These are phyloP conservation scores for Brenthis hecate DNA, from an alignment of 2,888 invertebrate species.

Conservation along the genomic window DNA sequence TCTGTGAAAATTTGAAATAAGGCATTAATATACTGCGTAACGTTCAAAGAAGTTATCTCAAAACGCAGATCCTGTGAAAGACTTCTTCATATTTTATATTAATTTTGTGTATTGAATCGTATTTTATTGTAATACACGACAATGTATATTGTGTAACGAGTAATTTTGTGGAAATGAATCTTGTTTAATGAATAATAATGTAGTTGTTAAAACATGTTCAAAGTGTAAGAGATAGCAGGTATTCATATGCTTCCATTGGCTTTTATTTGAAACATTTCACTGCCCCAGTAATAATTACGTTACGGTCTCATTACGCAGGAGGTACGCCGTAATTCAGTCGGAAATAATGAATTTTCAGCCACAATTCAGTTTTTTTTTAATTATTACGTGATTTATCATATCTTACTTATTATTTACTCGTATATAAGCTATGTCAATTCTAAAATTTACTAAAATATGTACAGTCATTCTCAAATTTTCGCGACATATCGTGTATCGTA, in stretches of 20 bases:
- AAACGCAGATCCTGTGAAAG: too few species aligned
- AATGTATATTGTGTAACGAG: background rate
- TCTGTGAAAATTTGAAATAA: too few species aligned
- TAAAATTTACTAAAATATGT: too few species aligned
- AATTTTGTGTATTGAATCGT: background rate
- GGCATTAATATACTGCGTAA: too few species aligned
- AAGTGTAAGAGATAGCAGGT: slow-evolving; percentile 13
- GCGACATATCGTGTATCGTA: too few species aligned
- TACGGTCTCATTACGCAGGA: slow-evolving; percentile 13
- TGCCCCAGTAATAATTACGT: slow-evolving; percentile 12
- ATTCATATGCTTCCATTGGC: slow-evolving; percentile 7
- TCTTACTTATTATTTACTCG: background rate
- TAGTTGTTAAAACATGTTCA: background rate
- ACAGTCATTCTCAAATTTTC: too few species aligned
- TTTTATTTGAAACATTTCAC: slow-evolving; percentile 15
- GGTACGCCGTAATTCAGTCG: slow-evolving; percentile 1
- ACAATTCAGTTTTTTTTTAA: background rate
- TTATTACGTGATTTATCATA: too few species aligned
- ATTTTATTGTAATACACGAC: too few species aligned
- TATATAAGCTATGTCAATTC: background rate
- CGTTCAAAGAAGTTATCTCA: too few species aligned
- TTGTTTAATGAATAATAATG: background rate
- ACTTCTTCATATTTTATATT: too few species aligned
- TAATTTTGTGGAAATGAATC: background rate
- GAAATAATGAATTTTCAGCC: background rate